phyloP scores from a whole-genome alignment of 2,113 vertebrate genomes.

The Gavialis gangeticus region DNA sequence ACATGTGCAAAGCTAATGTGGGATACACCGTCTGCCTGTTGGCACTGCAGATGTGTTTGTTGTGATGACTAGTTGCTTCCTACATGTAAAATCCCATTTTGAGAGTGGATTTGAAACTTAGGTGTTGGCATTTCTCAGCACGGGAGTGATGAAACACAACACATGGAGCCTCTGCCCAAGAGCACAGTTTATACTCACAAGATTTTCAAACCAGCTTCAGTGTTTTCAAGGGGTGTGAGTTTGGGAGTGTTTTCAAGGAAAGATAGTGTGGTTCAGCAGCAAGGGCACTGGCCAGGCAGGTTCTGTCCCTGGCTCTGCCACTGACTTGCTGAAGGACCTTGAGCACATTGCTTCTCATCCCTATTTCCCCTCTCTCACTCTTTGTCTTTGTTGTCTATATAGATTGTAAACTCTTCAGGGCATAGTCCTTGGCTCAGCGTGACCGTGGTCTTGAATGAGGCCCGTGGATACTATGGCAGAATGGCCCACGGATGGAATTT shows the following conservation, averaged over 20 bases:
- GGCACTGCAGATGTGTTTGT: not conserved
- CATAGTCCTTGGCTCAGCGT: not conserved
- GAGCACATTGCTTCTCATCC: accelerated
- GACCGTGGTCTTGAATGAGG: not conserved
- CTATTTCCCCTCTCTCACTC: not conserved
- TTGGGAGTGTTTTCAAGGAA: not conserved
- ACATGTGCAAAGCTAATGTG: accelerated
- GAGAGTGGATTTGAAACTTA: constrained; percentile 4
- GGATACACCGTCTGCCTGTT: not conserved
- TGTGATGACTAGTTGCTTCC: not conserved
- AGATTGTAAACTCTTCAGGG: not conserved
- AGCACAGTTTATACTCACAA: not conserved
- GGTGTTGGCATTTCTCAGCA: constrained; percentile 14
- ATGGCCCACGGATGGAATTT: not conserved
- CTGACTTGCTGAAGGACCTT: not conserved
- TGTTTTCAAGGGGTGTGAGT: not conserved
- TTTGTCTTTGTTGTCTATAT: not conserved
- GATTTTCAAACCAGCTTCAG: not conserved
- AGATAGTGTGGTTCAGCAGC: not conserved
- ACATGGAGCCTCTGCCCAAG: constrained; percentile 7
- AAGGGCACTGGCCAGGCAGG: too few species aligned
- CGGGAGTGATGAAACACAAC: constrained; percentile 34
- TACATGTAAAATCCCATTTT: not conserved
- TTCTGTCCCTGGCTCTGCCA: accelerated
- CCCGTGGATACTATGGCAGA: not conserved